phyloP scores from a whole-genome alignment of 2,797 vertebrate genomes.

The Hippopotamyrus pictus region DNA sequence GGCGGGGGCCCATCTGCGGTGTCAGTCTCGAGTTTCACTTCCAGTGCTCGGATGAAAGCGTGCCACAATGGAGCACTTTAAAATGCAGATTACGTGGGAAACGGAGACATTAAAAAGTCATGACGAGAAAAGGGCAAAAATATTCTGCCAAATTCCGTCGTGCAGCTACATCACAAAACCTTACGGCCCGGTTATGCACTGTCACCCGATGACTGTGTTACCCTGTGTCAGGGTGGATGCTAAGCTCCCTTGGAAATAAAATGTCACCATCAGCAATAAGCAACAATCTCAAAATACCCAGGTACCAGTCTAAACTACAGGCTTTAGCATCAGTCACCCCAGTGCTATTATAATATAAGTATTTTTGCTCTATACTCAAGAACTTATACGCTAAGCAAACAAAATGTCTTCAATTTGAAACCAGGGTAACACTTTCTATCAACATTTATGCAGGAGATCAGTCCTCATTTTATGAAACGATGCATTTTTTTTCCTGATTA shows the following conservation, averaged over 20 bases:
- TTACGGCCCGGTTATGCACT: neutral
- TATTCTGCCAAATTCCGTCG: neutral
- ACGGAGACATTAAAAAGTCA: slow-evolving; percentile 60
- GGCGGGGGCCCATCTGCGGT: slow-evolving; percentile 56
- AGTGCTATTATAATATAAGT: neutral
- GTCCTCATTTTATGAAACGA: neutral
- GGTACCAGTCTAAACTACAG: neutral
- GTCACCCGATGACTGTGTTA: neutral
- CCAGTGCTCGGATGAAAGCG: slow-evolving; percentile 51
- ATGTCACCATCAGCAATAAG: neutral
- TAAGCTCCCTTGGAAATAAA: neutral
- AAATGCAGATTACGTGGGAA: slow-evolving; percentile 55
- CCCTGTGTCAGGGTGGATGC: neutral
- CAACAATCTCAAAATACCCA: neutral
- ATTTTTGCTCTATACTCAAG: neutral
- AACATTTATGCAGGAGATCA: neutral
- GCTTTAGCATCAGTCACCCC: neutral
- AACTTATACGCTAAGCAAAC: neutral
- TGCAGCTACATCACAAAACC: neutral
- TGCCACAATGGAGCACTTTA: slow-evolving; percentile 54
- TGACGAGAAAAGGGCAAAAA: slow-evolving; percentile 39
- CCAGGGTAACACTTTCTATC: neutral
- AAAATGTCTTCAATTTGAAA: neutral
- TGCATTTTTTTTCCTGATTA: neutral
- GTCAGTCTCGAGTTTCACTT: slow-evolving; percentile 61